Conservation (phyloP, 2,797 vertebrate species). For the Phaenicophaeus curvirostris region DNA sequence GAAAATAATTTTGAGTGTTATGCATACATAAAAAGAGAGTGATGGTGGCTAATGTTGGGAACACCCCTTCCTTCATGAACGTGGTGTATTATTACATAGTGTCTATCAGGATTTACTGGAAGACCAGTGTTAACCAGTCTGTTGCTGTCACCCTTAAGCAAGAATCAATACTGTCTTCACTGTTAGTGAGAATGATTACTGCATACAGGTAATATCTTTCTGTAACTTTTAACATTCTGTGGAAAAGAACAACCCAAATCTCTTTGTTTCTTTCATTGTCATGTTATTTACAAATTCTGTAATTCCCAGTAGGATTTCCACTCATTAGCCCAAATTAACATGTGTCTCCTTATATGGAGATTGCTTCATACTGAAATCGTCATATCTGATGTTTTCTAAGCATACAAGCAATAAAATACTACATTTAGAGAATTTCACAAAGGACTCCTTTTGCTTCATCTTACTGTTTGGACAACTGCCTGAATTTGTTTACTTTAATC, state of each 20-base stretch:
- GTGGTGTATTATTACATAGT: neutral
- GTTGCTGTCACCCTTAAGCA: neutral
- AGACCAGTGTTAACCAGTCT: neutral
- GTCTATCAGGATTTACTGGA: neutral
- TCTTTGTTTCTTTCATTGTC: neutral
- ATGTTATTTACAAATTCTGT: neutral
- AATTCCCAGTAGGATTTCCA: neutral
- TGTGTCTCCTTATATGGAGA: neutral
- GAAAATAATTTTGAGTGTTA: neutral
- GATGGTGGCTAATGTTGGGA: neutral
- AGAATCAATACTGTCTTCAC: neutral
- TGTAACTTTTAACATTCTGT: neutral
- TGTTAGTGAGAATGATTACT: neutral
- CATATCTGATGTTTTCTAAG: neutral
- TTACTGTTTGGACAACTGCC: rapidly evolving
- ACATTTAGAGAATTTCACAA: neutral
- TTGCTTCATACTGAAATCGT: neutral
- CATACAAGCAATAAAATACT: neutral
- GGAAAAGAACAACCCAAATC: neutral
- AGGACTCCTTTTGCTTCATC: neutral
- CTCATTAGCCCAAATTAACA: neutral
- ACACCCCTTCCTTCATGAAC: neutral
- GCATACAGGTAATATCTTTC: neutral
- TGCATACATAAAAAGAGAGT: neutral
- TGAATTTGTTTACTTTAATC: neutral